These are phyloP conservation scores for Subanguina moxae DNA, from an alignment of 1,140 invertebrate genomes.

Conservation along the genomic window DNA sequence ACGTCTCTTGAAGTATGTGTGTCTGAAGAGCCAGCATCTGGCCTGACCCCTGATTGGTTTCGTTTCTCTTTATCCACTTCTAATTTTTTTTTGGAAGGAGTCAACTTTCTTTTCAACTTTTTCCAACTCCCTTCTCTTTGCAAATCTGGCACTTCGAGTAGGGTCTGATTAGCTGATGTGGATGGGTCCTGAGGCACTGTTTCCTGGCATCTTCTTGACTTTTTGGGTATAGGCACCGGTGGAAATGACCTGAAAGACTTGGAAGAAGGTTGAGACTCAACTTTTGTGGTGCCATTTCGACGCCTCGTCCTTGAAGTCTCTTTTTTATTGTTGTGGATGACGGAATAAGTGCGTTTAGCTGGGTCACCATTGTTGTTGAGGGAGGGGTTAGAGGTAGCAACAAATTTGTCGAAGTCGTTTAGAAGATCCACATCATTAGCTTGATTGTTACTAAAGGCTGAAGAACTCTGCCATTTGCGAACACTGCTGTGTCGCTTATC, in stretches of 20 bases:
- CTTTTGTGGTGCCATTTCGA: too few relatives aligned
- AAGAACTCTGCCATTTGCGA: slow-evolving; percentile 37
- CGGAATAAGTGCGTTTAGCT: too few relatives aligned
- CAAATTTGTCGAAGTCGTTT: neutral
- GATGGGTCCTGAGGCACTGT: too few relatives aligned
- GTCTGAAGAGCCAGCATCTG: too few relatives aligned
- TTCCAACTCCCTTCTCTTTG: neutral
- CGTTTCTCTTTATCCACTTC: too few relatives aligned
- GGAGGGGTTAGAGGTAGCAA: neutral
- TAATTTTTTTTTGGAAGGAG: neutral
- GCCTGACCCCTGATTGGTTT: too few relatives aligned
- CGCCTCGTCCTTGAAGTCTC: too few relatives aligned
- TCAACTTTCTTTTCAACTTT: neutral
- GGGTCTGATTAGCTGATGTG: neutral
- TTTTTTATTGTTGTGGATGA: too few relatives aligned
- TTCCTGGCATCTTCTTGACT: neutral
- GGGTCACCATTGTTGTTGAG: neutral
- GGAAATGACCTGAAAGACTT: too few relatives aligned
- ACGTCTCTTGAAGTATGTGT: too few relatives aligned
- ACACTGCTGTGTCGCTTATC: slow-evolving; percentile 43
- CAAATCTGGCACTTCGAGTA: neutral
- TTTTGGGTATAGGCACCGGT: neutral
- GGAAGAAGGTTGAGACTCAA: too few relatives aligned
- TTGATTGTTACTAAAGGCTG: slow-evolving; percentile 2
- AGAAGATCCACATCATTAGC: neutral